Conservation (phyloP, 2,888 invertebrate genomes). For the Coelogynopora nodosa region DNA sequence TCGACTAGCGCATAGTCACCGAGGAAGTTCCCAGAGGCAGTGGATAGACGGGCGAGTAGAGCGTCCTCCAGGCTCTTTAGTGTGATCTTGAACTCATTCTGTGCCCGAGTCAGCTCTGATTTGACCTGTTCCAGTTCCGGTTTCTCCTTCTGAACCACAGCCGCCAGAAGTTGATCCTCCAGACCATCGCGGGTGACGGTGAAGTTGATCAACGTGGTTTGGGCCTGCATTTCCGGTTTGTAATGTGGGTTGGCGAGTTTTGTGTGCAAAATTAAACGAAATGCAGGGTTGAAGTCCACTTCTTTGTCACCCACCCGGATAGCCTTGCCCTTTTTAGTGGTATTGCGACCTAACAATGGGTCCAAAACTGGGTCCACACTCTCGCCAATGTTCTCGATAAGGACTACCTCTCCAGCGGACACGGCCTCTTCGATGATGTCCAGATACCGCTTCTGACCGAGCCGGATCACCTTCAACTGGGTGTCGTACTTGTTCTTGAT, state of each 20-base stretch:
- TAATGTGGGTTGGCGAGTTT: slow-evolving; percentile 95
- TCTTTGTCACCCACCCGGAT: slow-evolving; percentile 95
- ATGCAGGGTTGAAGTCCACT: slow-evolving; percentile 82
- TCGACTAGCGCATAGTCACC: slow-evolving; percentile 91
- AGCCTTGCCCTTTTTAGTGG: slow-evolving; percentile 91
- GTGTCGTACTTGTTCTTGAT: slow-evolving; percentile 87
- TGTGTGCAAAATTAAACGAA: slow-evolving; percentile 83
- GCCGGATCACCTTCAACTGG: slow-evolving; percentile 69
- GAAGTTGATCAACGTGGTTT: slow-evolving; percentile 91
- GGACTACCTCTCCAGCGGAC: slow-evolving; percentile 75
- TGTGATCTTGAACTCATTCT: slow-evolving; percentile 92
- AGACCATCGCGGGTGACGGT: slow-evolving; percentile 91
- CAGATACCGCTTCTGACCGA: slow-evolving; percentile 83
- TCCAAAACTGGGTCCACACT: slow-evolving; percentile 86
- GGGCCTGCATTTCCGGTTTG: slow-evolving; percentile 96
- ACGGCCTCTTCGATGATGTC: slow-evolving; percentile 77
- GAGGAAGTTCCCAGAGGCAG: slow-evolving; percentile 85
- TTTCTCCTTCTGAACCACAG: slow-evolving; percentile 91
- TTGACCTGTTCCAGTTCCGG: slow-evolving; percentile 91
- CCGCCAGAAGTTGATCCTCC: slow-evolving; percentile 88
- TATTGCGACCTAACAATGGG: slow-evolving; percentile 80
- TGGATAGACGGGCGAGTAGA: slow-evolving; percentile 79
- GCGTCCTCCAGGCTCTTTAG: slow-evolving; percentile 87
- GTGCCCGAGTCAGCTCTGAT: slow-evolving; percentile 88
- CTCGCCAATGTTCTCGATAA: slow-evolving; percentile 89